Percentiles rank a stretch among this genome's conserved stretches.
These are phyloP conservation scores for Drosophila borealis DNA, from an alignment of 2,888 invertebrate species.

Conservation along the genomic window DNA sequence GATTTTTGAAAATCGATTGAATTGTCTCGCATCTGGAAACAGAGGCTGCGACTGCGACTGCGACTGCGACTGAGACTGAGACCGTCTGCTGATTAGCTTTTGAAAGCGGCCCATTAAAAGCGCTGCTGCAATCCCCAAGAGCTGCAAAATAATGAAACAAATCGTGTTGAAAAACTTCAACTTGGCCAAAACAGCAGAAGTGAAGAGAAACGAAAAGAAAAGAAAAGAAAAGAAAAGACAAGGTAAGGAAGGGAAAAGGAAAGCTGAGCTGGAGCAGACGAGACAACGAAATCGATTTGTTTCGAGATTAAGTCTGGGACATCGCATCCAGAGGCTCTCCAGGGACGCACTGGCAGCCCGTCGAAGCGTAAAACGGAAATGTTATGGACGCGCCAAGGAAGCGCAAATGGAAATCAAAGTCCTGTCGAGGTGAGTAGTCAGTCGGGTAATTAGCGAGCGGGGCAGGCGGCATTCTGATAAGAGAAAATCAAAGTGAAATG, in stretches of 20 bases:
- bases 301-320: slow-evolving; percentile 80
- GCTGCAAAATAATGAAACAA: slow-evolving; percentile 75
- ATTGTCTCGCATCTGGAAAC: slow-evolving; percentile 43
- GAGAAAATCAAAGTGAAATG: slow-evolving; percentile 71
- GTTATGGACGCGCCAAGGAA: slow-evolving; percentile 68
- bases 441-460: slow-evolving; percentile 44
- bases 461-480: slow-evolving; percentile 44
- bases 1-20: slow-evolving; percentile 66
- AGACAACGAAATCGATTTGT: slow-evolving; percentile 81
- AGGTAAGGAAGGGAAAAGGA: slow-evolving; percentile 9
- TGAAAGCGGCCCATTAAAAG: slow-evolving; percentile 64
- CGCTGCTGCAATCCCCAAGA: slow-evolving; percentile 35
- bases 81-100: slow-evolving; percentile 70
- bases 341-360: slow-evolving; percentile 45
- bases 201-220: no score
- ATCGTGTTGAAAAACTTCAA: slow-evolving; percentile 77
- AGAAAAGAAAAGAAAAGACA: slow-evolving; percentile 10
- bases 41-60: background rate
- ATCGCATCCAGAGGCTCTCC: slow-evolving; percentile 42
- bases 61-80: slow-evolving; percentile 1
- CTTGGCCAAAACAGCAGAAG: slow-evolving; percentile 27
- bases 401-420: slow-evolving; percentile 71
- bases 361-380: slow-evolving; percentile 72
- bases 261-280: slow-evolving; percentile 17
- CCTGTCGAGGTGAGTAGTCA: slow-evolving; percentile 35